phyloP scores from a whole-genome alignment of 2,797 vertebrate species.

The Hirundo rustica region DNA sequence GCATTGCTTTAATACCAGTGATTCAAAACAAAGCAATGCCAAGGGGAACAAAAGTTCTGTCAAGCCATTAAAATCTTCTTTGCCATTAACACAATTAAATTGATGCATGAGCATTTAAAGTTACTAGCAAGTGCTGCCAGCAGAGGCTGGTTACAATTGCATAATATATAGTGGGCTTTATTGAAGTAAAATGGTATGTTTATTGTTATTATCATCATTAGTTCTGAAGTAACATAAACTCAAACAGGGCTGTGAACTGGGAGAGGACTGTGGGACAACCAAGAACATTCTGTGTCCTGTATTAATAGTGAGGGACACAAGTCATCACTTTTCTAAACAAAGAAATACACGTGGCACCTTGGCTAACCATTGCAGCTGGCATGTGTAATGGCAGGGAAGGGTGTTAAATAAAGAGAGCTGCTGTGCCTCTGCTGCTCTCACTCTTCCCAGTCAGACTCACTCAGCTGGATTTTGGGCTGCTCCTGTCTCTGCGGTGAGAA shows the following conservation, averaged over 20 bases:
- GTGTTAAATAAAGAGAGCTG: background rate
- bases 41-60: constrained; percentile 69
- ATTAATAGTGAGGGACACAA: background rate
- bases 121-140: constrained; percentile 59
- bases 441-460: background rate
- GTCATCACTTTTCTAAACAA: background rate
- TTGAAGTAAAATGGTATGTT: constrained; percentile 51
- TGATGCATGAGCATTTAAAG: constrained; percentile 54
- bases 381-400: background rate
- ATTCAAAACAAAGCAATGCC: constrained; percentile 68
- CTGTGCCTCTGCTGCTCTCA: background rate
- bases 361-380: background rate
- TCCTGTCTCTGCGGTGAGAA: background rate
- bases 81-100: constrained; percentile 62
- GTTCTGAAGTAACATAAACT: constrained; percentile 36
- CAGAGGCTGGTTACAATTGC: constrained; percentile 48
- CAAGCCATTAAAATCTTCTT: constrained; percentile 55
- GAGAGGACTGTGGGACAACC: background rate
- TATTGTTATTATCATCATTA: constrained; percentile 56
- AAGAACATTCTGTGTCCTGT: background rate
- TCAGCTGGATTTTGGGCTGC: background rate
- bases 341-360: background rate
- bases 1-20: constrained; percentile 65
- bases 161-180: constrained; percentile 51
- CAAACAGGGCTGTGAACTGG: constrained; percentile 12